Evolutionary conservation across 1,140 invertebrate species (phyloP), one percentile per base, ranked within the genome.

Genomic region (Gonatopus flavifemur): DNA sequence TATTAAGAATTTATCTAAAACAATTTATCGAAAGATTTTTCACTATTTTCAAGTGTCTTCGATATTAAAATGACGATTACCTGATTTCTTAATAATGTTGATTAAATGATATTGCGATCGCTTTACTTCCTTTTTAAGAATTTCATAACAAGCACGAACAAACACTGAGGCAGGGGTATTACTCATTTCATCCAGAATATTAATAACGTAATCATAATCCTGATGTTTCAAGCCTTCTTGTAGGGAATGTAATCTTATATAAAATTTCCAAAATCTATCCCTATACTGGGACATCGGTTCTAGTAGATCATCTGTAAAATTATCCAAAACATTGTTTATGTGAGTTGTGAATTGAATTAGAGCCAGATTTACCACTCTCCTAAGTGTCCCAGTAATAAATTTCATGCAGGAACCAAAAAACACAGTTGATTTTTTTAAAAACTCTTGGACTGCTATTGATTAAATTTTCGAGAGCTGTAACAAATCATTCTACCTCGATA

Each of bases 161-260:
- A 50, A 64, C 4, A 56, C 19, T n/a, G 35, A 16, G 19, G 31
- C 31, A 16, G 46, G 18, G 28, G 45, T 12, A 3, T 51, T 9
- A 31, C 42, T 24, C 15, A 51, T 35, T 10, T 15, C n/a, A 36
- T 55, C 37, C 18, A 70, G 33, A 13, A 63, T 59, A 9, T 51
- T 40, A 40, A 62, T 62, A 18, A 70, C 52, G 15, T 56, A 41
- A 25, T 59, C 21, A 28, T 70, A 70, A 52, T 71, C 64, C 7
- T 53, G 9, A 21, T 67, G 46, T 28, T 30, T 31, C 6, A 72
- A 51, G 18, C 57, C 59, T 12, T 52, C 22, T 38, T 57, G 38
- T 5, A 72, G 37, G 13, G 36, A 55, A 0, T 55, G 2, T 6
- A 67, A 31, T 20, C 54, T 35, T 6, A 40, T 1, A 49, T 64